Base-by-base conservation (phyloP, 1,140 invertebrate genomes). In the Drosophila teissieri region DNA sequence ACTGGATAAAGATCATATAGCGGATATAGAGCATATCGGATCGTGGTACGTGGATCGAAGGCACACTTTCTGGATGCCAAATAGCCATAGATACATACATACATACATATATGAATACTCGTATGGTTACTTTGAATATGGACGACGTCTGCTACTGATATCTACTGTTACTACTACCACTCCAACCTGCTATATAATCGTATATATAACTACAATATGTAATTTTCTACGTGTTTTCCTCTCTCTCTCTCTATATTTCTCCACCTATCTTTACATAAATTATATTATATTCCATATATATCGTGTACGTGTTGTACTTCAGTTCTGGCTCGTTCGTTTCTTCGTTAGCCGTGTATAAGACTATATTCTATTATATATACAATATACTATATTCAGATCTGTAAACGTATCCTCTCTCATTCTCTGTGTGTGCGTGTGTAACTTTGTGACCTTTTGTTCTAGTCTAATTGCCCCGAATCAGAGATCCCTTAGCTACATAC, bases 271-370 rank as follows among this genome's bases (percentile, higher is more conserved):
- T 60, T 55, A 65, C 53, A 65, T 70, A 60, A 57, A 56, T 77
- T 77, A 80, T 85, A 61, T 44, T 70, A 68, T 51, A 80, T 80
- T 65, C 61, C 74, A 51, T 22, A 72, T 58, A 73, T 65, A 80
- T 74, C 77, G 76, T 79, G 82, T 86, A 84, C 80, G 72, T 86
- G 83, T 86, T 86, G 83, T 89, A 88, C 75, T 61, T 76, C 72
- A 86, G 75, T 88, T 85, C 61, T 86, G 82, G 82, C 83, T 86
- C 83, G 83, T 89, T 88, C 84, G 83, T 88, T 86, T 57, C 64
- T 69, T 82, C 62, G 72, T 84, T 83, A 67, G 57, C 53, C 78
- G 46, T 69, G 55, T 68, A 73, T 68, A 55, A 67, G 15, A 60
- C n/a, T n/a, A n/a, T n/a, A n/a, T n/a, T n/a, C n/a, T n/a, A n/a